A percentile compares a stretch with the other conserved stretches of the same genome.
Conservation (phyloP, 1,140 invertebrate genomes). For the Tetranychus urticae region DNA sequence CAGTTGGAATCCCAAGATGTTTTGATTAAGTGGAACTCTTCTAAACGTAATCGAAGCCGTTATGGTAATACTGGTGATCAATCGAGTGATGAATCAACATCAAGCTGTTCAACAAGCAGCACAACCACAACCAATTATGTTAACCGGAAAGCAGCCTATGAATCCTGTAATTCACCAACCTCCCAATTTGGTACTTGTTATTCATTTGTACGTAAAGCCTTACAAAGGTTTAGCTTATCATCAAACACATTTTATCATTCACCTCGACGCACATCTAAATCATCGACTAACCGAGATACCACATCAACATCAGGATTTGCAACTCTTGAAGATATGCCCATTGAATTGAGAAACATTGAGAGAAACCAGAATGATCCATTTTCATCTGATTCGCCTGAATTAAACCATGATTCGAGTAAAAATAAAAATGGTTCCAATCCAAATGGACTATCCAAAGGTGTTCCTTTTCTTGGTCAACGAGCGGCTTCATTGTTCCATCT, state of each 20-base stretch:
- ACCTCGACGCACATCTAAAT: constrained; percentile 1
- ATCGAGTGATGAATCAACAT: constrained; percentile 22
- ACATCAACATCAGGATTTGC: constrained; percentile 3
- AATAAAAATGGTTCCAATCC: background rate
- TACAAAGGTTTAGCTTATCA: constrained; percentile 27
- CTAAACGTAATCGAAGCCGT: constrained; percentile 20
- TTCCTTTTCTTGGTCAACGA: too few relatives aligned
- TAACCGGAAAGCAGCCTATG: constrained; percentile 1
- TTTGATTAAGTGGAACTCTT: constrained; percentile 72
- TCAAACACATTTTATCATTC: background rate
- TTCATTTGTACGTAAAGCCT: constrained; percentile 63
- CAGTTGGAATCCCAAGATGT: constrained; percentile 78
- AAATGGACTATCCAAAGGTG: too few relatives aligned
- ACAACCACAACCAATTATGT: background rate
- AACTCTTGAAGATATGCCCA: constrained; percentile 37
- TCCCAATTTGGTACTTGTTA: constrained; percentile 76
- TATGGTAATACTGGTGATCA: too few relatives aligned
- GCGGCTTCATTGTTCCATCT: too few relatives aligned
- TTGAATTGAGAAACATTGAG: constrained; percentile 59
- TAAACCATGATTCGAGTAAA: background rate
- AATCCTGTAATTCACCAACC: constrained; percentile 10
- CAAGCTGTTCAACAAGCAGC: background rate
- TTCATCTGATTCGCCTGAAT: background rate
- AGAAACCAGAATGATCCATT: background rate
- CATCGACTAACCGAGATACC: background rate